Evolutionary conservation across 1,140 invertebrate genomes (phyloP).

Genomic region (Limonius californicus): DNA sequence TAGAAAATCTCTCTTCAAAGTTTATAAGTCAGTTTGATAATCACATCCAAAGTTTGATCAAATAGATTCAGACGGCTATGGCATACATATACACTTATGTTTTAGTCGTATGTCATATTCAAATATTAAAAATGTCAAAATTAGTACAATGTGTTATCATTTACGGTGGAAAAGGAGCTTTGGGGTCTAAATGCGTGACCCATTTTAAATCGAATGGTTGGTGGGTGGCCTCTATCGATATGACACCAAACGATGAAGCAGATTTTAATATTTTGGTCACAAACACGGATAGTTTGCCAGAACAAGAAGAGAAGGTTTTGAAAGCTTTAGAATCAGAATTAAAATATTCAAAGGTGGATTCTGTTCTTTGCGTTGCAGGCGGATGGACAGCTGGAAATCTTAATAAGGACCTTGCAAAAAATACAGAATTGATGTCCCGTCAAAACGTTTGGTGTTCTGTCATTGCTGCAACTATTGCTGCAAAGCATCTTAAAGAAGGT

Average conservation of each 20-base stretch:
- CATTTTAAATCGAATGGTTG: background rate
- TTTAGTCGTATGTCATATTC: no score
- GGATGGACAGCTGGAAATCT: slow-evolving; percentile 50
- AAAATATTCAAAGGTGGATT: background rate
- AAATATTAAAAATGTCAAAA: no score
- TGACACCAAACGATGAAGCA: background rate
- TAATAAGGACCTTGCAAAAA: background rate
- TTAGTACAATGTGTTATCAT: background rate
- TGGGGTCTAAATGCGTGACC: background rate
- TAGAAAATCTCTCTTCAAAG: no score
- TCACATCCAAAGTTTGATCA: no score
- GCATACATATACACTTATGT: no score
- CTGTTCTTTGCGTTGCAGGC: background rate
- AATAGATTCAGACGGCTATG: no score
- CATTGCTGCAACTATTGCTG: background rate
- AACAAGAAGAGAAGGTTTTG: background rate
- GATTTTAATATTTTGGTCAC: background rate
- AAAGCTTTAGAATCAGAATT: background rate
- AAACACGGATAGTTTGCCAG: background rate
- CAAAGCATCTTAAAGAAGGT: background rate
- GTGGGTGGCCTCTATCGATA: background rate
- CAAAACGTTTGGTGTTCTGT: background rate
- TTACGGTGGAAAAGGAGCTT: background rate
- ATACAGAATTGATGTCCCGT: background rate
- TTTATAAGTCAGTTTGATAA: no score